Evolutionary conservation across 2,888 invertebrate genomes (phyloP).

Genomic region (Acanthosepion esculentum): DNA sequence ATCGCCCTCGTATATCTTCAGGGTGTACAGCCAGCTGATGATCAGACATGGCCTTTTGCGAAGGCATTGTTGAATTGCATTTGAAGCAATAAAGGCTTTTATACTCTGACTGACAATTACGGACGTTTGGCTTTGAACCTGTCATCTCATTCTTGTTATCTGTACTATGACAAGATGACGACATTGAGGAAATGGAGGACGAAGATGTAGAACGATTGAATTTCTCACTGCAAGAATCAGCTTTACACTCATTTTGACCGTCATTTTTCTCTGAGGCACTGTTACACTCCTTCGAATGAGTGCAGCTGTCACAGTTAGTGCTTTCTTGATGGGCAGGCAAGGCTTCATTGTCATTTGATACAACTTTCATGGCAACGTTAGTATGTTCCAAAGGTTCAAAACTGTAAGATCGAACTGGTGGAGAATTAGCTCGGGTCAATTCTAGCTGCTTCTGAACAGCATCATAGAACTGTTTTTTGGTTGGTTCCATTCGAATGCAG

Average conservation of each 20-base stretch:
- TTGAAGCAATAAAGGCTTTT: background rate
- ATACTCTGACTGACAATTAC: background rate
- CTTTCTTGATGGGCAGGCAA: background rate
- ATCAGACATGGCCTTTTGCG: background rate
- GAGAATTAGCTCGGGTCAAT: background rate
- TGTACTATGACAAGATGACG: background rate
- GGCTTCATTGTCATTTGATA: background rate
- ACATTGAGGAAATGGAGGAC: background rate
- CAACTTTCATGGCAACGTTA: slow-evolving; percentile 22
- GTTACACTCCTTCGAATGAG: background rate
- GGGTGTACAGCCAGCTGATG: slow-evolving; percentile 33
- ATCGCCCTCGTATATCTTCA: background rate
- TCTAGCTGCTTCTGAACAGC: slow-evolving; percentile 41
- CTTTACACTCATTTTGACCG: background rate
- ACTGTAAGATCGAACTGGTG: background rate
- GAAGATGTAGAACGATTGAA: background rate
- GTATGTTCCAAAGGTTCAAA: slow-evolving; percentile 46
- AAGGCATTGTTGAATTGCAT: background rate
- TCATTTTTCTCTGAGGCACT: background rate
- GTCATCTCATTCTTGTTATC: background rate
- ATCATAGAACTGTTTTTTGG: slow-evolving; percentile 38
- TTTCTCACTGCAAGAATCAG: slow-evolving; percentile 24
- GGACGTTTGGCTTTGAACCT: background rate
- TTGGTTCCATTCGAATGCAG: background rate
- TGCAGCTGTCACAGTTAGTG: background rate